phyloP scores from a whole-genome alignment of 2,113 vertebrate genomes.

The Clarias gariepinus region DNA sequence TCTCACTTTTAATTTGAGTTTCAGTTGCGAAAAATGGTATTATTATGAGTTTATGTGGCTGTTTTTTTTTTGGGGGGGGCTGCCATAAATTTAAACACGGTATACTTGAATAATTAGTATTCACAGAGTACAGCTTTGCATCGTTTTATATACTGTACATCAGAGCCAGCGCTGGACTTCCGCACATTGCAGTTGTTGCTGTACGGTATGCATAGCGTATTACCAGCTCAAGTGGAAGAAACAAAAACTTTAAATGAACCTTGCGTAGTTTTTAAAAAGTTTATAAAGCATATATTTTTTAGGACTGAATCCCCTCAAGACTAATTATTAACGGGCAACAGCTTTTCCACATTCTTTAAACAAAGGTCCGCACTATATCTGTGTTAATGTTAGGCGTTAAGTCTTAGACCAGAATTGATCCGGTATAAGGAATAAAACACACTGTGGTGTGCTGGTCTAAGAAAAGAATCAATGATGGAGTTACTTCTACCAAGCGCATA shows the following conservation, averaged over 20 bases:
- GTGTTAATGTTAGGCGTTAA: not conserved
- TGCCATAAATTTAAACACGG: not conserved
- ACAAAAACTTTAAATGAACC: not conserved
- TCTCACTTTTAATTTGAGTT: not conserved
- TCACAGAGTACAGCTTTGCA: not conserved
- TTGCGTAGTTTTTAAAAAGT: not conserved
- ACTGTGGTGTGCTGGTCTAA: not conserved
- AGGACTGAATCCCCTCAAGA: not conserved
- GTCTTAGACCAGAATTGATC: not conserved
- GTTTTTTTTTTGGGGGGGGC: not conserved
- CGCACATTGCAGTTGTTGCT: not conserved
- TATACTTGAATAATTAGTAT: not conserved
- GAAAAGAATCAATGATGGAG: not conserved
- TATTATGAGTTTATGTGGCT: not conserved
- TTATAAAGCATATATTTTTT: not conserved
- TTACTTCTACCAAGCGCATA: not conserved
- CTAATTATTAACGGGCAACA: not conserved
- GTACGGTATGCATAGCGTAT: not conserved
- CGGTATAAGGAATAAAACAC: not conserved
- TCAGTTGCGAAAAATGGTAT: not conserved
- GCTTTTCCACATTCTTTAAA: not conserved
- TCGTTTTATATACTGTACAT: not conserved
- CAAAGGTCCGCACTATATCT: not conserved
- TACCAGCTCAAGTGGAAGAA: not conserved
- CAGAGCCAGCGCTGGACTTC: not conserved